phyloP scores from a whole-genome alignment of 1,140 invertebrate species.

The Atta colombica region DNA sequence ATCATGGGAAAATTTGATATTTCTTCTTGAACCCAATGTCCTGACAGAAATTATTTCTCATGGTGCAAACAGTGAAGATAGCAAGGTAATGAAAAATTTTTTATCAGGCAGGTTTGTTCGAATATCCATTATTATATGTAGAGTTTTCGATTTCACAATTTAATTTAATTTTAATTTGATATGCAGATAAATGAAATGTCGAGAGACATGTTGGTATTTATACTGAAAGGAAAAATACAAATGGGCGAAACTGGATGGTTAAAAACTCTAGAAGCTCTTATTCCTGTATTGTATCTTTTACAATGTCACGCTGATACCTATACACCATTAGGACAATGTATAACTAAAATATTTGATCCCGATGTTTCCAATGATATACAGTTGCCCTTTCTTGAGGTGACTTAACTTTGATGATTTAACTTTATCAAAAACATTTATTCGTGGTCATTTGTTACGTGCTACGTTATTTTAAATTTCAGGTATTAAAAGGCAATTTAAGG shows the following conservation, averaged over 20 bases:
- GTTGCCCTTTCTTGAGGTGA: slow-evolving; percentile 86
- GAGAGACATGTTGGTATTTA: slow-evolving; percentile 88
- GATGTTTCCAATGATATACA: slow-evolving; percentile 88
- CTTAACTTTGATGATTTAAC: slow-evolving; percentile 59
- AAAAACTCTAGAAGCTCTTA: slow-evolving; percentile 86
- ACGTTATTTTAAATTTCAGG: slow-evolving; percentile 68
- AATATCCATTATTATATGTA: neutral
- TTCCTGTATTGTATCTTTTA: slow-evolving; percentile 87
- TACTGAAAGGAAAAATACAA: slow-evolving; percentile 88
- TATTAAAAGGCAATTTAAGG: slow-evolving; percentile 86
- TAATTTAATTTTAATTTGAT: slow-evolving; percentile 40
- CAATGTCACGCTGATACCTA: slow-evolving; percentile 83
- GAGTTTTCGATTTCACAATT: neutral
- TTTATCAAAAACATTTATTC: slow-evolving; percentile 17
- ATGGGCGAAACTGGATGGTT: slow-evolving; percentile 88
- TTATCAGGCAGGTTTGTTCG: neutral
- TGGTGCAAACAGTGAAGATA: slow-evolving; percentile 86
- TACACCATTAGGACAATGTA: slow-evolving; percentile 86
- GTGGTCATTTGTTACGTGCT: neutral
- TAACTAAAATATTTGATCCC: slow-evolving; percentile 89
- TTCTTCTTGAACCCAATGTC: slow-evolving; percentile 87
- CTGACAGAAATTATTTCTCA: slow-evolving; percentile 89
- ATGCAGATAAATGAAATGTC: slow-evolving; percentile 87
- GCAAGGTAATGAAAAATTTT: slow-evolving; percentile 75
- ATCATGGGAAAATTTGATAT: slow-evolving; percentile 83